These are phyloP conservation scores for Conger conger DNA, from an alignment of 2,113 vertebrate species.

Conservation along the genomic window DNA sequence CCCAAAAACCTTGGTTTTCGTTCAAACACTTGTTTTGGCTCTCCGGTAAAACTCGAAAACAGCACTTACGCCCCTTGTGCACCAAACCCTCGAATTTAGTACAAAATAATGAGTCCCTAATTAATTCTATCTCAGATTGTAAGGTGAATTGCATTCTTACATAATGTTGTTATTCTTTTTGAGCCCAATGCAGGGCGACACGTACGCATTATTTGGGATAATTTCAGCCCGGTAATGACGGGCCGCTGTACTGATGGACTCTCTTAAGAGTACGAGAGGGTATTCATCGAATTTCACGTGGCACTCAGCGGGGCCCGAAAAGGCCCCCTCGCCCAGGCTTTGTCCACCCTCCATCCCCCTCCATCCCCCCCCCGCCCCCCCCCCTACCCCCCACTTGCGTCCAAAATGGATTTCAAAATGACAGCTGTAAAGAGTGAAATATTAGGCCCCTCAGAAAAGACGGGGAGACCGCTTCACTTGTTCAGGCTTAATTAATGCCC, in stretches of 20 bases:
- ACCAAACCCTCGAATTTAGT: no score
- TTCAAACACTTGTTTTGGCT: no score
- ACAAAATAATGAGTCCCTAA: no score
- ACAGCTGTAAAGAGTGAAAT: slow-evolving; percentile 15
- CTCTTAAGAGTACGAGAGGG: neutral
- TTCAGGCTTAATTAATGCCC: slow-evolving; percentile 37
- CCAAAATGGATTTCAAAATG: slow-evolving; percentile 8
- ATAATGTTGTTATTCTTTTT: neutral
- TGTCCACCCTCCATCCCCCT: neutral
- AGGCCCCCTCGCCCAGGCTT: neutral
- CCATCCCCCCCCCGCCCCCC: neutral
- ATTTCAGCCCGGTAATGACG: slow-evolving; percentile 2
- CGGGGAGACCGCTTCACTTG: slow-evolving; percentile 26
- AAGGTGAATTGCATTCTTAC: neutral
- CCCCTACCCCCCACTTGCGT: neutral
- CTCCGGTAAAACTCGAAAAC: no score
- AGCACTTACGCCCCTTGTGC: no score
- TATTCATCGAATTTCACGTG: slow-evolving; percentile 5
- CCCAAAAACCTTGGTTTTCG: no score
- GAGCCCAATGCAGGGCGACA: neutral
- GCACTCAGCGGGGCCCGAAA: neutral
- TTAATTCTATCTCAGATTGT: neutral
- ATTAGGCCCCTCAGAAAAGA: slow-evolving; percentile 37
- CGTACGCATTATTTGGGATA: neutral
- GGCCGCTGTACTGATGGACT: neutral